Base-by-base conservation (phyloP, 2,888 invertebrate genomes). In the Nomada goodeniana region DNA sequence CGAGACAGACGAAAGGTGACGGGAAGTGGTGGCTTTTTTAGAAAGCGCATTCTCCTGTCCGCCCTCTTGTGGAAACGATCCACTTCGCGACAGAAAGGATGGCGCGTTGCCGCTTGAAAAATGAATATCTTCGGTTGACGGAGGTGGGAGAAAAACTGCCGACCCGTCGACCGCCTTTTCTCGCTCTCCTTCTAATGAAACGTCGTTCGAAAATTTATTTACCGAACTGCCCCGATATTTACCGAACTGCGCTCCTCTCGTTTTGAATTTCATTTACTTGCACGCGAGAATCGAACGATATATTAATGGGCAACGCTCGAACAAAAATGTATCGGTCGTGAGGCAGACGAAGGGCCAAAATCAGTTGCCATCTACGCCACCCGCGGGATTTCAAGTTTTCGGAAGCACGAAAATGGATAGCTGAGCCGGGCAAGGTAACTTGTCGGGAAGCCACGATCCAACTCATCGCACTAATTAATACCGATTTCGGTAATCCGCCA, bases 21-120 rank as follows among this genome's bases (percentile, higher is more conserved):
- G 75, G 87, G 71, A 80, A 85, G 80, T 76, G 80, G 77, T 81
- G 80, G 87, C 88, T 88, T 87, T 87, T 84, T 87, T 87, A 87
- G 88, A 88, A 84, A 84, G 81, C 82, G 77, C 84, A 79, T 84
- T 81, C 80, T 69, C 73, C 79, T 78, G 63, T 82, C 77, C 81
- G 71, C 75, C 75, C 80, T 78, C 72, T 57, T 71, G 64, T 57
- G 55, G 80, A 80, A 79, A 82, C 85, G 87, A 86, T 86, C 81
- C 87, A 80, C 84, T 83, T 70, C 73, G 72, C 69, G 47, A n/a
- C 65, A 82, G 82, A 67, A 82, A 88, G 73, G 87, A 88, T 88
- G 85, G 79, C 85, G 85, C 78, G 80, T 55, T 74, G 87, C 83
- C 67, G 74, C 69, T 85, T 88, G 88, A 88, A 88, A 88, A 88